phyloP scores from a whole-genome alignment of 2,113 vertebrate genomes.

The Sterrhoptilus dennistouni region DNA sequence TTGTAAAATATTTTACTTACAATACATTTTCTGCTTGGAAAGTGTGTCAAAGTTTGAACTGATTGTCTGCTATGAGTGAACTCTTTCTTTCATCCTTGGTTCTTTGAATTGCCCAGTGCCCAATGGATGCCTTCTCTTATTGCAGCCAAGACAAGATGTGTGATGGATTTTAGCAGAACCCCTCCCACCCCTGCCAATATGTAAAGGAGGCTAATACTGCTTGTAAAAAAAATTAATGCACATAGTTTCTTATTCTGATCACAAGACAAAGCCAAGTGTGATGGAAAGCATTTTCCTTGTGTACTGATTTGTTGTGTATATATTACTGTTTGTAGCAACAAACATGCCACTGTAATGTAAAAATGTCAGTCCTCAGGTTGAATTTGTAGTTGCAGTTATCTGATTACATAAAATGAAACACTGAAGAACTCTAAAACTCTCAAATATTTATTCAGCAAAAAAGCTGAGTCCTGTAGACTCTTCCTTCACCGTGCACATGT shows the following conservation, averaged over 20 bases:
- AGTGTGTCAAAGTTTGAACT: not conserved
- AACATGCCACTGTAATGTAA: conserved; percentile 1
- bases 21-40: not conserved
- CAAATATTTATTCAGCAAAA: not conserved
- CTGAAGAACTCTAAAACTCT: not conserved
- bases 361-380: not conserved
- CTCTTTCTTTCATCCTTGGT: not conserved
- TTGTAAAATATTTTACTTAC: not conserved
- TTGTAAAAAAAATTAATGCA: not conserved
- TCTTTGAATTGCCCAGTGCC: not conserved
- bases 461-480: not conserved
- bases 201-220: not conserved
- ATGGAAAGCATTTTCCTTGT: not conserved
- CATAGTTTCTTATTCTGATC: not conserved
- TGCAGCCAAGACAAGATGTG: not conserved
- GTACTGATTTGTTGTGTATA: not conserved
- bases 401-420: not conserved
- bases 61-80: not conserved
- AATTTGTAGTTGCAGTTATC: conserved; percentile 6
- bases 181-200: not conserved
- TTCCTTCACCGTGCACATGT: not conserved
- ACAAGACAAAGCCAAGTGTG: not conserved
- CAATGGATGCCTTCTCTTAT: not conserved
- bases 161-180: not conserved
- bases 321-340: conserved; percentile 8